Percentiles rank a stretch among this genome's conserved stretches.
Conservation (phyloP, 2,113 vertebrate genomes). For the Pseudopodoces humilis region DNA sequence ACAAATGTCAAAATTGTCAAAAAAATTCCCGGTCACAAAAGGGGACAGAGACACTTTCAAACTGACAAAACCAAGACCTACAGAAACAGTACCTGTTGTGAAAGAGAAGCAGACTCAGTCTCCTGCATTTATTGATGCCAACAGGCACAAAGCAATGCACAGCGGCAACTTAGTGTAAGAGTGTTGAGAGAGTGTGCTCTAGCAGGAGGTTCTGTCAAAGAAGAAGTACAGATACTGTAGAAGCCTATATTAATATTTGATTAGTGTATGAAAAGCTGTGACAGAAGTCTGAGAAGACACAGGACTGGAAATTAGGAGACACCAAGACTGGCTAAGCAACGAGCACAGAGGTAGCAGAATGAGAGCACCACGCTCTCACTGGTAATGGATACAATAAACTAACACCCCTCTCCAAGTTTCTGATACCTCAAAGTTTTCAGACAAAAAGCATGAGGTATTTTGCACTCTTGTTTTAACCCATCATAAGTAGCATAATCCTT, state of each 20-base stretch:
- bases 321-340: neutral
- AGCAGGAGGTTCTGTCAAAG: slow-evolving; percentile 60
- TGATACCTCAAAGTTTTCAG: neutral
- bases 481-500: neutral
- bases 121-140: slow-evolving; percentile 57
- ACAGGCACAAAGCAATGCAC: slow-evolving; percentile 48
- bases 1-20: neutral
- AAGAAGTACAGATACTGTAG: slow-evolving; percentile 55
- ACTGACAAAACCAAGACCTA: slow-evolving; percentile 21
- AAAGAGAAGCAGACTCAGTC: slow-evolving; percentile 43
- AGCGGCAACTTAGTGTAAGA: slow-evolving; percentile 26
- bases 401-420: neutral
- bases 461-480: neutral
- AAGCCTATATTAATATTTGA: neutral
- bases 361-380: neutral
- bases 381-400: neutral
- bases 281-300: neutral
- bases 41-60: neutral
- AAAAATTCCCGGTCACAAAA: neutral
- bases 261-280: slow-evolving; percentile 16
- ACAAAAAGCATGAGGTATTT: neutral
- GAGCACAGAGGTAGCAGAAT: neutral
- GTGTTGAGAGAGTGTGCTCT: slow-evolving; percentile 26
- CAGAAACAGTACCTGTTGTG: slow-evolving; percentile 52
- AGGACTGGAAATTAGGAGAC: neutral